Base-by-base conservation (phyloP, 1,140 invertebrate genomes). In the Notospermus geniculatus region DNA sequence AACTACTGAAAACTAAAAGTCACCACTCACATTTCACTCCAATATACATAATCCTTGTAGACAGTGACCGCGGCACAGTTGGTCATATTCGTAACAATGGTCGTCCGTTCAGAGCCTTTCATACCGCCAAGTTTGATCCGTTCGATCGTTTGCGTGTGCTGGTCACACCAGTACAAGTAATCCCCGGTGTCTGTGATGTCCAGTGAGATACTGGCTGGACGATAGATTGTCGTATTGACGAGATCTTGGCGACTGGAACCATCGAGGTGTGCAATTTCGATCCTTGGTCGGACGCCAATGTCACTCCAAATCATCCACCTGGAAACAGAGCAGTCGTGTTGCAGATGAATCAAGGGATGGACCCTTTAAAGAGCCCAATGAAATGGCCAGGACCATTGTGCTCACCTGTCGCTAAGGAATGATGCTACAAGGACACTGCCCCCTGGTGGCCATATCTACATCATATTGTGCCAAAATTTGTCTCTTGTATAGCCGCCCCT, bases 201-300 rank as follows among this genome's bases (percentile, higher is more conserved):
- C 80, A 88, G 89, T 5, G 83, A 82, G 0, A 88, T 66, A 32
- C 86, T 87, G 73, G 86, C 86, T 1, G 87, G 87, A 2, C 84
- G 72, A n/a, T 68, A 74, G 0, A 88, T 72, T 9, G 72, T 72
- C 45, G 79, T 75, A 1, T 88, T 75, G 27, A 88, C 74, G 19
- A 82, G 72, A 0, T 88, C 87, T 54, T 71, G 66, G 36, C 94
- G 84, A 1, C 88, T 88, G 5, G 75, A 75, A 15, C 96, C 97
- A 74, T 99, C 97, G 89, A 99, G 92, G 23, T 92, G 92, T 2
- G 95, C 89, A 63, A 93, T 83, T 80, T 99, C 95, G 56, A 99
- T 94, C 1, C 94, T 82, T 0, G 96, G 95, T 80, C 95, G 91
- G 72, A 94, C 93, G 36, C 96, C 97, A 93, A 95, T 97, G 77